phyloP scores from a whole-genome alignment of 2,888 invertebrate genomes.

The Phortica okadai region DNA sequence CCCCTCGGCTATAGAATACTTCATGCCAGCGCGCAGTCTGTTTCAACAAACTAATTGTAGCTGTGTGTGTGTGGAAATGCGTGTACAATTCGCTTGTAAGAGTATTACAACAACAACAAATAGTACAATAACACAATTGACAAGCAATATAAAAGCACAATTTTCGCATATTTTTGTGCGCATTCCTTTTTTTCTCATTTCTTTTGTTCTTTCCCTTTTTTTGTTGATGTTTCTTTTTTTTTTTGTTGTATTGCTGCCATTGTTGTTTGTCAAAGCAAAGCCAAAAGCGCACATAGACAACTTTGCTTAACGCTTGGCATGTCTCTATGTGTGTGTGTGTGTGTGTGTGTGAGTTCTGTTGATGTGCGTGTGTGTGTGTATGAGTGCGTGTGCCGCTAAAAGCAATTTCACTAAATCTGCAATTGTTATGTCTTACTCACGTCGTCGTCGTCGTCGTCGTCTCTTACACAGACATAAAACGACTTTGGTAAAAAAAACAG shows the following conservation, averaged over 20 bases:
- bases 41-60: slow-evolving; percentile 25
- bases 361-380: slow-evolving; percentile 8
- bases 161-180: slow-evolving; percentile 40
- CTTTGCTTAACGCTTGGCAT: not conserved
- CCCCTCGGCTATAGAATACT: not conserved
- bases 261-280: slow-evolving; percentile 41
- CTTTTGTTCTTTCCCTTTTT: not conserved
- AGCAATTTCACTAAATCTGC: slow-evolving; percentile 68
- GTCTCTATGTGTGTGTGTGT: slow-evolving; percentile 25
- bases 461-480: slow-evolving; percentile 14
- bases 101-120: slow-evolving; percentile 53
- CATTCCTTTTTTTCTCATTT: slow-evolving; percentile 1
- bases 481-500: not conserved
- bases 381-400: slow-evolving; percentile 45
- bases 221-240: not conserved
- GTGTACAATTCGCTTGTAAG: slow-evolving; percentile 39
- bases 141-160: slow-evolving; percentile 67
- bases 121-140: slow-evolving; percentile 55
- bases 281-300: not conserved
- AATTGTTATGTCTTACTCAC: slow-evolving; percentile 65
- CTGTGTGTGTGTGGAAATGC: slow-evolving; percentile 26
- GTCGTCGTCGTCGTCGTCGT: not conserved
- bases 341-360: slow-evolving; percentile 35
- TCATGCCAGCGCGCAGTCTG: not conserved
- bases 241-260: slow-evolving; percentile 4